Conservation (phyloP, 2,888 invertebrate species). For the Teleiodes luculella region DNA sequence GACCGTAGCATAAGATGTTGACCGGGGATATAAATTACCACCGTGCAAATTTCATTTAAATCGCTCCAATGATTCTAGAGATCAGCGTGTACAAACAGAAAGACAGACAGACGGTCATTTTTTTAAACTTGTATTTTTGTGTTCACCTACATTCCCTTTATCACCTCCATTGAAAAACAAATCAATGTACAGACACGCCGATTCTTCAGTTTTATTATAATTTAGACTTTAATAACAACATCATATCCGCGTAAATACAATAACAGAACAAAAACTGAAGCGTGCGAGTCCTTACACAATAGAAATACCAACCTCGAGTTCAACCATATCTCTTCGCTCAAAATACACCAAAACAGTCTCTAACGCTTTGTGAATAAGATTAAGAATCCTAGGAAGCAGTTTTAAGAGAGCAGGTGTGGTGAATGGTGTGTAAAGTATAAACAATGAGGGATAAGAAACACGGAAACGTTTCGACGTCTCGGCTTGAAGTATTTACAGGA, state of each 20-base stretch:
- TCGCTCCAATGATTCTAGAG: no score
- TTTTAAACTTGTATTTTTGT: no score
- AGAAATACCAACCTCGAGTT: conserved; percentile 11
- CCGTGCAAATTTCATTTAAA: no score
- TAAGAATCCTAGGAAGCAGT: neutral
- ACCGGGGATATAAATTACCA: no score
- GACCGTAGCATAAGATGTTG: no score
- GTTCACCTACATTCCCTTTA: no score
- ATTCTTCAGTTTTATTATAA: no score
- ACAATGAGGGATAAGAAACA: conserved; percentile 18
- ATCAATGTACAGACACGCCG: no score
- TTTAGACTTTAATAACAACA: neutral
- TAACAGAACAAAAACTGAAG: conserved; percentile 16
- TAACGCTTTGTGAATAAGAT: neutral
- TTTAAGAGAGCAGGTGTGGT: conserved; percentile 9
- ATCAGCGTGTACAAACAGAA: no score
- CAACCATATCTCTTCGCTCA: neutral
- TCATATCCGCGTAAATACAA: conserved; percentile 1
- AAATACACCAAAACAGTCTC: neutral
- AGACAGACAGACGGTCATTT: no score
- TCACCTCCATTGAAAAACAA: no score
- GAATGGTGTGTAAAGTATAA: conserved; percentile 16
- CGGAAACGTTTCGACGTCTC: conserved; percentile 13
- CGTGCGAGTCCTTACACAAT: conserved; percentile 19
- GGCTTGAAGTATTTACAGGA: conserved; percentile 3